Evolutionary conservation across 2,113 vertebrate species (phyloP), one percentile per base, ranked within the genome.

Genomic region (Elephantulus edwardii): DNA sequence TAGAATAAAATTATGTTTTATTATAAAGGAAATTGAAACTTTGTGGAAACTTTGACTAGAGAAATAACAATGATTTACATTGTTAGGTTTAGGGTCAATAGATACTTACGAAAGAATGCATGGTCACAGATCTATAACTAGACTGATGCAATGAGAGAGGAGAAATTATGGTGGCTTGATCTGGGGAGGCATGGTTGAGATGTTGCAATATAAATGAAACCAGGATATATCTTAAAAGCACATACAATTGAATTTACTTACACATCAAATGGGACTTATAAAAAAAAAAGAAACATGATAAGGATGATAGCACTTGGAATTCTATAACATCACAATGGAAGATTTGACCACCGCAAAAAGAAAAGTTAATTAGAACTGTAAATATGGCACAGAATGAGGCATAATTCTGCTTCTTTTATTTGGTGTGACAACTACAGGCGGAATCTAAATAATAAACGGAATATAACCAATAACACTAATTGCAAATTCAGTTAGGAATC

Each of bases 381-480:
- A 77, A 78, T 90, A 33, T 44, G 30, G 26, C 14, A 81, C 58
- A 85, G 33, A 6, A 68, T 16, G 5, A 74, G 22, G 50, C 16
- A 70, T 30, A 54, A 62, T 74, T 74, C 35, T 74, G 52, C 6
- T 52, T 90, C n/a, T n/a, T 85, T 83, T 89, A 50, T 24, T 87
- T 83, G 19, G 68, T 79, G 48, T 54, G 38, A 58, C 54, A 66
- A 24, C 35, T 20, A 60, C 3, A 16, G 44, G 64, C 26, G 70
- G 79, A 87, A 40, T n/a, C 11, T 11, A 52, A 79, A 58, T 9
- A 81, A 79, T 75, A 81, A 86, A 42, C 28, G 68, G 3, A 82
- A 81, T 33, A 68, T n/a, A 90, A 90, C 13, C 48, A 72, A 89
- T 52, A 86, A 92, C 62, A 42, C 54, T 38, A 58, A 58, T n/a